phyloP scores from a whole-genome alignment of 64 coral and sea anemone genomes.

The Cladopsammia gracilis region DNA sequence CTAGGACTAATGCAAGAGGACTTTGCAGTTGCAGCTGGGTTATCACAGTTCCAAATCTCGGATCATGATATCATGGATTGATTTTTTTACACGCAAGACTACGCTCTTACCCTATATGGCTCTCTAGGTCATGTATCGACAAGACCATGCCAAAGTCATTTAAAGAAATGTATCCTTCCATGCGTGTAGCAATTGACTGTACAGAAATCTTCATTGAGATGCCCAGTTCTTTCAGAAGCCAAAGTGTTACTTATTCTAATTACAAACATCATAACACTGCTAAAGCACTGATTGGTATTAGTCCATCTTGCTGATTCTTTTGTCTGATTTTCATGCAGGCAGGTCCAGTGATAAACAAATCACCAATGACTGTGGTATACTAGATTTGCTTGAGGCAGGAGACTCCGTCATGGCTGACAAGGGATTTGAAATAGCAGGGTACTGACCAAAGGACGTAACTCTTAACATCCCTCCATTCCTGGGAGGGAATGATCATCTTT shows the following conservation, averaged over 20 bases:
- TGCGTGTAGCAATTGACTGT: conserved; percentile 16
- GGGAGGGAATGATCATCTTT: conserved; percentile 31
- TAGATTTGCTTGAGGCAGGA: conserved; percentile 17
- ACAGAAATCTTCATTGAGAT: conserved; percentile 10
- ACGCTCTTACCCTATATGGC: conserved; percentile 51
- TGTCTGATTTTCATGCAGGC: conserved; percentile 5
- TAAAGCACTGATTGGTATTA: background rate
- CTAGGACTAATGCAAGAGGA: conserved; percentile 49
- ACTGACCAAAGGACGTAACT: conserved; percentile 42
- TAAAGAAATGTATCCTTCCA: conserved; percentile 25
- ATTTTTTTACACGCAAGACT: conserved; percentile 47
- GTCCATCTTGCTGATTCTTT: conserved; percentile 8
- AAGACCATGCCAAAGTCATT: conserved; percentile 49
- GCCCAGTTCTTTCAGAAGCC: conserved; percentile 13
- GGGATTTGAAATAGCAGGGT: conserved; percentile 56
- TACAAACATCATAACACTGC: conserved; percentile 28
- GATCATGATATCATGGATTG: conserved; percentile 44
- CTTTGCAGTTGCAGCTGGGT: conserved; percentile 39
- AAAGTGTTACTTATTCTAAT: conserved; percentile 6
- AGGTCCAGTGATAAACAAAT: conserved; percentile 18
- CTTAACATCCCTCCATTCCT: conserved; percentile 65
- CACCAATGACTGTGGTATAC: background rate
- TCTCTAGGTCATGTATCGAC: conserved; percentile 43
- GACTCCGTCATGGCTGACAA: conserved; percentile 74
- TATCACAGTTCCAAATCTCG: conserved; percentile 41